Base-by-base conservation (phyloP, 2,888 invertebrate genomes). In the Patella pellucida region DNA sequence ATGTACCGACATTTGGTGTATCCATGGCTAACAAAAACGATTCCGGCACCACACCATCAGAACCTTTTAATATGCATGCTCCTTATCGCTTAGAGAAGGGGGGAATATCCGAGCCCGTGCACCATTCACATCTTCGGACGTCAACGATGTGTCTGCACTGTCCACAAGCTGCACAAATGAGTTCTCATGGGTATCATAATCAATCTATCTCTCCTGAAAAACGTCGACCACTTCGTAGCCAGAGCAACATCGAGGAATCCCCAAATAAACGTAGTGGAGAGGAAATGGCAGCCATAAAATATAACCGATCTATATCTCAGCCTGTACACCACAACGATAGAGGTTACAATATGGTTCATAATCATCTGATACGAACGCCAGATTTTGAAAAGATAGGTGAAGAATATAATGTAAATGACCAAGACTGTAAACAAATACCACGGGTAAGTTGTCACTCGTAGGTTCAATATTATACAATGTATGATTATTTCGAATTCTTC, bases 231-330 rank as follows among this genome's bases (percentile, higher is more conserved):
- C 62, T 62, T 23, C 62, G 62, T 3, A 62, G 62, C 62, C 62
- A 62, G 23, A 62, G 62, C 23, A 62, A 62, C 23, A 62, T 62
- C 23, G 62, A 62, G 12, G 62, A 62, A 62, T 62, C 62, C 19
- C 62, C 62, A 62, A 23, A 3, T 62, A 62, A 62, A 62, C 23
- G 11, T 5, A 62, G 62, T 23, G 23, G 3, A 19, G 62, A 9
- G 19, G 62, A 62, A 62, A 9, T 62, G 62, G 19, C 11, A 23
- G 23, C 11, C 11, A 62, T 62, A 23, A 19, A 14, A 12, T 9
- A 15, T 62, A 9, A 23, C 11, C 62, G 62, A 23, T 62, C 62
- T 9, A 19, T 62, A 23, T 62, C 62, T 62, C 19, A 23, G 11
- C 62, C 62, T 62, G 11, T 41, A 9, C 41, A 41, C 41, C 9